These are phyloP conservation scores for Nomada ruficornis DNA, from an alignment of 2,888 invertebrate species.

Conservation along the genomic window DNA sequence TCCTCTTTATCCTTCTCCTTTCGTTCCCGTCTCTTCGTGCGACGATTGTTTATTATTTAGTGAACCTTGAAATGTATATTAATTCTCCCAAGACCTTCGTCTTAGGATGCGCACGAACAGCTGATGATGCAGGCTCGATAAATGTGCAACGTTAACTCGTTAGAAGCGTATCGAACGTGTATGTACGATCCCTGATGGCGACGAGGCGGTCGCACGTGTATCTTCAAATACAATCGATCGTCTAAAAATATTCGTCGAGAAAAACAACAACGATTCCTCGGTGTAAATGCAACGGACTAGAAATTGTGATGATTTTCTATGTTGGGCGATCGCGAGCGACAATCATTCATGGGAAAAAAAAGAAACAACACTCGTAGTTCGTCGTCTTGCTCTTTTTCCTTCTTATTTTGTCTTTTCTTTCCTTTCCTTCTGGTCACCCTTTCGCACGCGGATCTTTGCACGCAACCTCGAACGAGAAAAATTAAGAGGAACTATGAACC, in stretches of 20 bases:
- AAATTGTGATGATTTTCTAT: conserved; percentile 56
- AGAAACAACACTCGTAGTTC: background rate
- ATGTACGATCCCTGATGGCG: conserved; percentile 19
- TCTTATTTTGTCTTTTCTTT: conserved; percentile 13
- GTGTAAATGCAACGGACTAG: conserved; percentile 74
- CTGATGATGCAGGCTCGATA: conserved; percentile 11
- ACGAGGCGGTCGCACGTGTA: conserved; percentile 30
- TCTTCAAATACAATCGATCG: conserved; percentile 56
- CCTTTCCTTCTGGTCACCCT: conserved; percentile 15
- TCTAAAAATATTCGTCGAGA: conserved; percentile 58
- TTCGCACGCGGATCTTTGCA: background rate
- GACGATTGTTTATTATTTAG: background rate
- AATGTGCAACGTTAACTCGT: conserved; percentile 6
- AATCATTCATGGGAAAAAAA: background rate
- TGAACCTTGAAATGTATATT: conserved; percentile 20
- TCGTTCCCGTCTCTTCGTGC: background rate
- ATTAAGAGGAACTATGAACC: conserved; percentile 61
- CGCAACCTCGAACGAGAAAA: conserved; percentile 37
- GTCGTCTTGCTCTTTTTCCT: background rate
- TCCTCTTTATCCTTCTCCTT: background rate
- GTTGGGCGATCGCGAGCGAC: conserved; percentile 10
- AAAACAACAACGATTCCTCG: conserved; percentile 18
- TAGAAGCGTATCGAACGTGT: conserved; percentile 25
- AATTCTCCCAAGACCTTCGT: conserved; percentile 21
- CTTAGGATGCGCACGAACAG: conserved; percentile 2